Evolutionary conservation across 2,888 invertebrate genomes (phyloP).

Genomic region (Eurois occulta): DNA sequence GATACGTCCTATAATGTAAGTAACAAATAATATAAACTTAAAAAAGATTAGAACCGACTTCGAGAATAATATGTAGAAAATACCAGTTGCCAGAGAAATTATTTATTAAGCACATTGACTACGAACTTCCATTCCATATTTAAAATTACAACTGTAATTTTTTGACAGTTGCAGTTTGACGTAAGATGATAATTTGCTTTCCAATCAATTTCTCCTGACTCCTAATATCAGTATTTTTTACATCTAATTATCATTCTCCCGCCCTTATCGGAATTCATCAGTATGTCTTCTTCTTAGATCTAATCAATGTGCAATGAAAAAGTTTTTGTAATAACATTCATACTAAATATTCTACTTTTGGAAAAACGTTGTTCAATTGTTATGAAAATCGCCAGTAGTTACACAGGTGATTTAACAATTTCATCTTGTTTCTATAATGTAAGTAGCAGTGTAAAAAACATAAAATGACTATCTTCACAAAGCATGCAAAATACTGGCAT

Average conservation of each 20-base stretch:
- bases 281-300: not conserved
- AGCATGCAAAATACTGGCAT: not conserved
- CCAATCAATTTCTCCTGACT: not conserved
- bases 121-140: not conserved
- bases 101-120: not conserved
- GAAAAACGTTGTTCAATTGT: too few relatives aligned
- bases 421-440: slow-evolving; percentile 1
- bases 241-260: not conserved
- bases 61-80: not conserved
- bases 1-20: slow-evolving; percentile 2
- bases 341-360: slow-evolving; percentile 3
- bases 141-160: not conserved
- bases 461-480: not conserved
- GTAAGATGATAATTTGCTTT: not conserved
- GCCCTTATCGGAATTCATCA: not conserved
- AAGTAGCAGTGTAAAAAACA: not conserved
- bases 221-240: not conserved
- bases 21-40: not conserved
- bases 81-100: not conserved
- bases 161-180: not conserved
- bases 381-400: not conserved
- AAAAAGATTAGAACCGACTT: not conserved
- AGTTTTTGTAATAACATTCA: not conserved
- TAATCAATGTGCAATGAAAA: too few relatives aligned
- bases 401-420: not conserved